Conservation (phyloP, 1,140 invertebrate genomes). For the Drosophila arizonae region DNA sequence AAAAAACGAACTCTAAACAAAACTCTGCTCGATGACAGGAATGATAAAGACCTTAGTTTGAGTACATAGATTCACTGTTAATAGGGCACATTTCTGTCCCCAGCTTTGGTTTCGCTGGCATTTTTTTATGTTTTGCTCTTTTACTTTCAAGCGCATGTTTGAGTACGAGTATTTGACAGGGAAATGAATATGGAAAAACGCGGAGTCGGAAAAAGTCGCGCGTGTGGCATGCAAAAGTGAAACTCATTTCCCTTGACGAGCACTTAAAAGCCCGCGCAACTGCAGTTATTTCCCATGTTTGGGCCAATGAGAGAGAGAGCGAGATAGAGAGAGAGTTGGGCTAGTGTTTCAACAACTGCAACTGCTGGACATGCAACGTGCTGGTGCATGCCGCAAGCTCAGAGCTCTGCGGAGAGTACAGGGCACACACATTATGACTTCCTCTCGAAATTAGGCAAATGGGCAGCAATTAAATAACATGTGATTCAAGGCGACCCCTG, state of each 20-base stretch:
- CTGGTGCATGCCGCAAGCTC: neutral
- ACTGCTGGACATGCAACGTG: conserved; percentile 45
- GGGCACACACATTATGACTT: conserved; percentile 30
- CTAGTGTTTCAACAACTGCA: conserved; percentile 8
- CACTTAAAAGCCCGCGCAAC: conserved; percentile 67
- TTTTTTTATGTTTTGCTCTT: neutral
- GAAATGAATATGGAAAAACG: conserved; percentile 9
- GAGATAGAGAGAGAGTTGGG: neutral
- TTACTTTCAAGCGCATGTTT: conserved; percentile 16
- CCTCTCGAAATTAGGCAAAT: conserved; percentile 60
- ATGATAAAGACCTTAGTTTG: conserved; percentile 14
- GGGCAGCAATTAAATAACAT: conserved; percentile 57
- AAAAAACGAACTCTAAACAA: too few species aligned
- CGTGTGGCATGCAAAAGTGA: conserved; percentile 69
- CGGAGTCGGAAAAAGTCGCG: conserved; percentile 17
- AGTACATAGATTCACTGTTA: conserved; percentile 1
- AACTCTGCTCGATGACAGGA: conserved; percentile 1
- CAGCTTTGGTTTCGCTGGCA: conserved; percentile 16
- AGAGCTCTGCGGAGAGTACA: neutral
- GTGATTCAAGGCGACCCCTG: conserved; percentile 27
- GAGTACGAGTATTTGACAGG: conserved; percentile 16
- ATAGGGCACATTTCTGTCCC: conserved; percentile 10
- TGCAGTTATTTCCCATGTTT: conserved; percentile 76
- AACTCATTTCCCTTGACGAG: conserved; percentile 47
- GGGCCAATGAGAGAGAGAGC: conserved; percentile 3